Evolutionary conservation across 2,113 vertebrate genomes (phyloP), one percentile per base, ranked within the genome.

Genomic region (Euleptes europaea): DNA sequence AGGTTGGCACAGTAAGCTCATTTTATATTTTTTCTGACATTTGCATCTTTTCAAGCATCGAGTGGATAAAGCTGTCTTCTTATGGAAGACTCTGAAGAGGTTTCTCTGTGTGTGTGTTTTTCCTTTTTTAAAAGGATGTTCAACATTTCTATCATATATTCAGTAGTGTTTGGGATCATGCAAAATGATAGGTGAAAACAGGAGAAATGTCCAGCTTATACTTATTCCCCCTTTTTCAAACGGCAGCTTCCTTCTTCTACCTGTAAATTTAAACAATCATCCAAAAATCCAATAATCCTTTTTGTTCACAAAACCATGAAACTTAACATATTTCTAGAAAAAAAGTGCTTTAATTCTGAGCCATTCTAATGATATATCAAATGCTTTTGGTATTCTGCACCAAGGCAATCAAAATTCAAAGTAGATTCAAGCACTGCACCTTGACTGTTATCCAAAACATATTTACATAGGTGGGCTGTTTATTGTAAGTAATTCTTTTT

Each of bases 1-100:
- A 49, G 42, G 15, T 65, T 83, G 74, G 63, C 67, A 67, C 42
- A 54, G 35, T 78, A 78, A 85, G 69, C 69, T 79, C 74, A 83
- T 82, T 85, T 78, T 82, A 72, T 31, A n/a, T 78, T 72, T 84
- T 65, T 84, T 65, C 15, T 82, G 66, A 73, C 65, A 67, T 67
- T 73, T 78, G 79, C 83, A 88, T 78, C 31, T 73, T 66, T 82
- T 72, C 21, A 85, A 26, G 28, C 71, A 49, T 70, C 21, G 19
- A 47, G 66, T 42, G 31, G 33, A 76, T 71, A 82, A 82, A 82
- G 65, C 14, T 86, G 60, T 67, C 44, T 81, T 71, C 12, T 70
- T 51, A 26, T 71, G 65, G 33, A 88, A 82, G 82, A 77, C 65
- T 40, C 38, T 86, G 73, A 31, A 82, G 65, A 82, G 72, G 13